Evolutionary conservation across 2,888 invertebrate genomes (phyloP).

Genomic region (Conistra vaccinii): DNA sequence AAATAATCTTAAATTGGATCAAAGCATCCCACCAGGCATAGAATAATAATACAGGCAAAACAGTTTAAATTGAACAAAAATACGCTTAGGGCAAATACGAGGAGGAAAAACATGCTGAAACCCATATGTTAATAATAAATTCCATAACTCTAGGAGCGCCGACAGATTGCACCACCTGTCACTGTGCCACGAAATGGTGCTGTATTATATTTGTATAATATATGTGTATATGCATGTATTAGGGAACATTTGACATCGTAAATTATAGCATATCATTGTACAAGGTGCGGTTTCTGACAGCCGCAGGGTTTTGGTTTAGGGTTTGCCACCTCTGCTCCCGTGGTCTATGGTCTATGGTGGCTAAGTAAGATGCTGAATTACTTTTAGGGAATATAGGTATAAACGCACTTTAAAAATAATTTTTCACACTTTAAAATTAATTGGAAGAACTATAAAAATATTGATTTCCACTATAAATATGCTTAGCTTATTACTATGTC

Average conservation of each 20-base stretch:
- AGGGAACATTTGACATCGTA: conserved; percentile 25
- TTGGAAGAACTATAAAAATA: too few species aligned
- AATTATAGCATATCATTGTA: conserved; percentile 19
- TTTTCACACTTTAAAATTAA: too few species aligned
- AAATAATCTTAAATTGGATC: conserved; percentile 1
- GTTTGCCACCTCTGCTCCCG: background rate
- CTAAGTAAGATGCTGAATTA: background rate
- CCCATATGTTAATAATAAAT: conserved; percentile 60
- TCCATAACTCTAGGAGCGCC: conserved; percentile 43
- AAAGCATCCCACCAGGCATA: background rate
- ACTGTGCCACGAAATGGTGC: conserved; percentile 12
- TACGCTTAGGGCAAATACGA: conserved; percentile 20
- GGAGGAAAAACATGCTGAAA: conserved; percentile 53
- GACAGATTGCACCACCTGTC: conserved; percentile 61
- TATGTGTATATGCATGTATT: conserved; percentile 1
- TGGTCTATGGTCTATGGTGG: background rate
- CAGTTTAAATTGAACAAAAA: conserved; percentile 44
- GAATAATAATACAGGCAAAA: conserved; percentile 7
- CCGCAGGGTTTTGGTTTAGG: background rate
- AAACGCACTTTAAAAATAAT: too few species aligned
- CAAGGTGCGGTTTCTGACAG: background rate
- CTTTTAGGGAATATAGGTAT: too few species aligned
- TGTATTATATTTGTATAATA: conserved; percentile 18
- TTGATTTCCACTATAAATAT: too few species aligned
- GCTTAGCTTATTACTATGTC: too few species aligned